Percentiles rank a stretch among this genome's conserved stretches.
Evolutionary conservation across 2,888 invertebrate species (phyloP).

Genomic region (Oscheius sp.): DNA sequence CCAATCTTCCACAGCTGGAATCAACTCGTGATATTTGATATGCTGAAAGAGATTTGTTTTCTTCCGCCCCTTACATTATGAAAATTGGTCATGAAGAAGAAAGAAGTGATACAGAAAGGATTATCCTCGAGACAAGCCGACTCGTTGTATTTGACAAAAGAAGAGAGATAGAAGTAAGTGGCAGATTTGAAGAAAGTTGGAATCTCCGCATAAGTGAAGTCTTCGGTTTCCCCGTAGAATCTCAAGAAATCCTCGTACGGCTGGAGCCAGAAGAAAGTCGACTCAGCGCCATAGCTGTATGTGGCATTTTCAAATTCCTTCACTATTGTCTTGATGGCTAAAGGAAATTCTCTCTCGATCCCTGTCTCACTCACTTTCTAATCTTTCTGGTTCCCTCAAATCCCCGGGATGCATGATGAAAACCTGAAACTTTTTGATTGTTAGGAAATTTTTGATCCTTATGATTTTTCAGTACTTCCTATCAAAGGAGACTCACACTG

Average conservation of each 20-base stretch:
- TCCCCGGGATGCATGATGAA: slow-evolving; percentile 64
- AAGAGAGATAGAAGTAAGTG: slow-evolving; percentile 61
- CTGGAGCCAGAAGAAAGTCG: slow-evolving; percentile 65
- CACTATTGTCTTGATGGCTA: slow-evolving; percentile 58
- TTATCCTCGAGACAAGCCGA: slow-evolving; percentile 53
- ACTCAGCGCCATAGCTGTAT: slow-evolving; percentile 60
- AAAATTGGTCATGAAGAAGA: slow-evolving; percentile 68
- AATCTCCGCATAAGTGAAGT: slow-evolving; percentile 62
- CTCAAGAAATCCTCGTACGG: slow-evolving; percentile 59
- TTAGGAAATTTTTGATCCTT: too few species aligned
- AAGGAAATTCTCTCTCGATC: neutral
- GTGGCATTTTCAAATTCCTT: slow-evolving; percentile 60
- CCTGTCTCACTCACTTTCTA: slow-evolving; percentile 37
- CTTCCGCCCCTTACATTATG: slow-evolving; percentile 54
- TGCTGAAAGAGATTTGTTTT: slow-evolving; percentile 29
- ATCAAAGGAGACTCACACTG: too few species aligned
- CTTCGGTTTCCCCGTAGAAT: slow-evolving; percentile 55
- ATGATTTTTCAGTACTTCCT: too few species aligned
- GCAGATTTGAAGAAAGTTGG: slow-evolving; percentile 64
- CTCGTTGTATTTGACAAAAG: slow-evolving; percentile 66
- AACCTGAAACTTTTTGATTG: too few species aligned
- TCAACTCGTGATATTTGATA: slow-evolving; percentile 64
- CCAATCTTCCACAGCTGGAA: slow-evolving; percentile 62
- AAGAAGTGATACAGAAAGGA: slow-evolving; percentile 57
- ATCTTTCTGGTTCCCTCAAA: slow-evolving; percentile 52